Evolutionary conservation across 2,797 vertebrate genomes (phyloP).

Genomic region (Falco cherrug): DNA sequence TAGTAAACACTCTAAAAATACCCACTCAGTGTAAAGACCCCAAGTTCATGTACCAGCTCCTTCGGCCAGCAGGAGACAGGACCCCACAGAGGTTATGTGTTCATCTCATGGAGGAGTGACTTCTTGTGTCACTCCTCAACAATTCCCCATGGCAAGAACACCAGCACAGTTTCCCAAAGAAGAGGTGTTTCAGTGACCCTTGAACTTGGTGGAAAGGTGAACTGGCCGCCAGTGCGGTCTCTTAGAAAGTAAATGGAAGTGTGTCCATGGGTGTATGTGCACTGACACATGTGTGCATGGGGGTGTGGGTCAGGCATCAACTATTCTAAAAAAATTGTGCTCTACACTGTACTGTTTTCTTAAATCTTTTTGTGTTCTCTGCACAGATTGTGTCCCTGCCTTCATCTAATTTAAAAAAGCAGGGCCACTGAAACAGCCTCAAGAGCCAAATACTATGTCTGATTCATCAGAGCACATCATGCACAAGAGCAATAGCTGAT

Average conservation of each 20-base stretch:
- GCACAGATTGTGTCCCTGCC: not conserved
- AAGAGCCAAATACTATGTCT: not conserved
- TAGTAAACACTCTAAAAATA: not conserved
- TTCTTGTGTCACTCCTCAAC: not conserved
- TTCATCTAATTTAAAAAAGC: not conserved
- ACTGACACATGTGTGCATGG: too few species aligned
- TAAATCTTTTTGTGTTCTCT: not conserved
- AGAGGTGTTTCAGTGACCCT: not conserved
- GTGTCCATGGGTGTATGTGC: too few species aligned
- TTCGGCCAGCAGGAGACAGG: not conserved
- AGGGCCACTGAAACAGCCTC: not conserved
- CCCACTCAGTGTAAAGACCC: not conserved
- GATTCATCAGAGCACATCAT: not conserved
- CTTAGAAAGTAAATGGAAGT: not conserved
- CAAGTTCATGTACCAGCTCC: not conserved
- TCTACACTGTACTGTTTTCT: not conserved
- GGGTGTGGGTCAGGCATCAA: not conserved
- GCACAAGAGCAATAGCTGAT: not conserved
- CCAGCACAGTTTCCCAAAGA: not conserved
- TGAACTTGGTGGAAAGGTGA: not conserved
- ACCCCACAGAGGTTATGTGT: not conserved
- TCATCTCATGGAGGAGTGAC: not conserved
- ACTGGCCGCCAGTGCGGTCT: not conserved
- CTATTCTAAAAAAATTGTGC: not conserved
- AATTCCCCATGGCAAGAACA: not conserved